These are phyloP conservation scores for Gonatopus flavifemur DNA, from an alignment of 1,140 invertebrate species.

Conservation along the genomic window DNA sequence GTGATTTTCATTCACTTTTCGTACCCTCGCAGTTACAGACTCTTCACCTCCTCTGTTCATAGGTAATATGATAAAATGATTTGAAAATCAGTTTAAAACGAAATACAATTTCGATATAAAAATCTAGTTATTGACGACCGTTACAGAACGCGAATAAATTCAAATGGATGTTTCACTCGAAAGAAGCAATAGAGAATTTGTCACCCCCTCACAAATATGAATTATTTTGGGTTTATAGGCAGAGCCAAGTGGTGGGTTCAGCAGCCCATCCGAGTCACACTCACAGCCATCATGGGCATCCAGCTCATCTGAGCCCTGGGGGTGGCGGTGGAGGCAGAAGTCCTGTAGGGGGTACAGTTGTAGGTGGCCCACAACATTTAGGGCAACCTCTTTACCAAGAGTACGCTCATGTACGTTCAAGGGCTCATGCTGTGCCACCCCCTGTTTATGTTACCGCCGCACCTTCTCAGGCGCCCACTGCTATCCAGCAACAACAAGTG, in stretches of 20 bases:
- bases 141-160: too few species aligned
- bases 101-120: too few species aligned
- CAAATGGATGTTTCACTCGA: too few species aligned
- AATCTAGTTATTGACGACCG: too few species aligned
- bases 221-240: slow-evolving; percentile 49
- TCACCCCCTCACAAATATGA: too few species aligned
- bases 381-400: slow-evolving; percentile 57
- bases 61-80: background rate
- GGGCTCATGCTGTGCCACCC: slow-evolving; percentile 52
- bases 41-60: slow-evolving; percentile 11
- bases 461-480: slow-evolving; percentile 49
- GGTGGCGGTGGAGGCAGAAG: slow-evolving; percentile 50
- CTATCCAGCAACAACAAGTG: slow-evolving; percentile 56
- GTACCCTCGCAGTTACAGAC: too few species aligned
- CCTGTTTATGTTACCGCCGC: slow-evolving; percentile 55
- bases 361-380: slow-evolving; percentile 50
- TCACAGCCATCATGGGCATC: slow-evolving; percentile 53
- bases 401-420: slow-evolving; percentile 53
- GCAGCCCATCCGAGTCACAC: slow-evolving; percentile 50
- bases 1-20: too few species aligned
- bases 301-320: slow-evolving; percentile 50
- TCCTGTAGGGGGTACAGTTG: slow-evolving; percentile 43
- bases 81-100: background rate
- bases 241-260: slow-evolving; percentile 53
- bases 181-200: too few species aligned